Evolutionary conservation across 2,113 vertebrate genomes (phyloP), one percentile per base, ranked within the genome.

Genomic region (Acanthochromis polyacanthus): DNA sequence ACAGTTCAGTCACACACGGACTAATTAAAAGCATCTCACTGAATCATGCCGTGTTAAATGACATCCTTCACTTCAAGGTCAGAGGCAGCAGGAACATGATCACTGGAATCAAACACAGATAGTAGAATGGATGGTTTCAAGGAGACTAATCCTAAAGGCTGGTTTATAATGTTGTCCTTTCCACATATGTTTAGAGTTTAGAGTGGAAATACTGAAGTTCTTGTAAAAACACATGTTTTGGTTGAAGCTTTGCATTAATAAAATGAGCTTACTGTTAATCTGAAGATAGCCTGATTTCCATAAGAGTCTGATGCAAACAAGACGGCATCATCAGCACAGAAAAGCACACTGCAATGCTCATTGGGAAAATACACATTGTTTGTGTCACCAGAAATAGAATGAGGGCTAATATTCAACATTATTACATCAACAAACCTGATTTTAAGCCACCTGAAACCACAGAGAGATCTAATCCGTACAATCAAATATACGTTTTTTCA

Each of bases 321-420:
- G 1, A 69, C 43, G 28, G 38, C 55, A 62, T 81, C 25, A 3
- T 61, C 75, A 17, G 59, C 53, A 61, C 61, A 66, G 45, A 48
- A 66, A 62, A 2, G 3, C 1, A 60, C 16, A 20, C 16, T 36
- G 4, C 11, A 48, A 46, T 28, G 17, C 6, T 22, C 9, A 28
- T 1, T 25, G 62, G 23, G 38, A 43, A 67, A 72, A 7, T 22
- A 50, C 14, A 16, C 0, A 56, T 15, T 4, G 5, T 30, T 30
- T 50, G n/a, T 3, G 4, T 4, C 25, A 20, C 8, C 36, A 11
- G 45, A 53, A 51, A 63, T 15, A 75, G 10, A 2, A 57, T 4
- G 1, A 16, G 23, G 15, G 0, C 16, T 8, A 50, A 22, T 23
- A 30, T 2, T 60, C 5, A 14, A 74, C 25, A 78, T 14, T 25